Conservation (phyloP, 2,888 invertebrate species). For the Leptinotarsa tumamoca region DNA sequence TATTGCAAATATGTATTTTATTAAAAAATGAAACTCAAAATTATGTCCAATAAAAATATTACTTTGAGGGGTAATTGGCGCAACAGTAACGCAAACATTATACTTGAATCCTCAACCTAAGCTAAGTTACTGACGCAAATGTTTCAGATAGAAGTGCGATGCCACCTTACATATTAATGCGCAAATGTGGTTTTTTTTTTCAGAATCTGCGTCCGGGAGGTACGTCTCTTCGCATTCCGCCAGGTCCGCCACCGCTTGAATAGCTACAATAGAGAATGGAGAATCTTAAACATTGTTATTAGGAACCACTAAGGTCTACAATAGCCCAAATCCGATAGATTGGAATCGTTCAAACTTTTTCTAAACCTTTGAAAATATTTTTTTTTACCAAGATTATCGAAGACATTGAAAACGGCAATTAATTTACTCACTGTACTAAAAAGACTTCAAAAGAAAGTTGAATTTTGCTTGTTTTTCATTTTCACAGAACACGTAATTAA, state of each 20-base stretch:
- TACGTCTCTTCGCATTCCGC: constrained; percentile 28
- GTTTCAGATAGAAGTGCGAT: not conserved
- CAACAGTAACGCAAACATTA: constrained; percentile 10
- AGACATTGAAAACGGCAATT: too few species aligned
- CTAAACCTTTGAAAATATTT: too few species aligned
- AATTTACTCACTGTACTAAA: too few species aligned
- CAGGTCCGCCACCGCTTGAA: constrained; percentile 23
- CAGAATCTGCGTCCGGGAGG: constrained; percentile 29
- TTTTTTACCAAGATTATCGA: too few species aligned
- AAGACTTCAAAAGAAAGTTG: too few species aligned
- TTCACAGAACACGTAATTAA: too few species aligned
- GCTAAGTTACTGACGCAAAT: not conserved
- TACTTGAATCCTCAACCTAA: not conserved
- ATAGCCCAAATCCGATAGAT: not conserved
- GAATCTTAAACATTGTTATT: constrained; percentile 21
- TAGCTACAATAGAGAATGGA: constrained; percentile 29
- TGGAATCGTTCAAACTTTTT: not conserved
- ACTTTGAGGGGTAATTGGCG: not conserved
- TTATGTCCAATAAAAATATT: not conserved
- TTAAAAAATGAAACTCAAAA: not conserved
- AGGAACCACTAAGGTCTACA: constrained; percentile 9
- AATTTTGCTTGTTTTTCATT: too few species aligned
- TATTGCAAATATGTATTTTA: constrained; percentile 1
- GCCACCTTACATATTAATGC: constrained; percentile 16
- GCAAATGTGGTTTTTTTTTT: constrained; percentile 17